Evolutionary conservation across 1,140 invertebrate genomes (phyloP).

Genomic region (Probaryconus sp.): DNA sequence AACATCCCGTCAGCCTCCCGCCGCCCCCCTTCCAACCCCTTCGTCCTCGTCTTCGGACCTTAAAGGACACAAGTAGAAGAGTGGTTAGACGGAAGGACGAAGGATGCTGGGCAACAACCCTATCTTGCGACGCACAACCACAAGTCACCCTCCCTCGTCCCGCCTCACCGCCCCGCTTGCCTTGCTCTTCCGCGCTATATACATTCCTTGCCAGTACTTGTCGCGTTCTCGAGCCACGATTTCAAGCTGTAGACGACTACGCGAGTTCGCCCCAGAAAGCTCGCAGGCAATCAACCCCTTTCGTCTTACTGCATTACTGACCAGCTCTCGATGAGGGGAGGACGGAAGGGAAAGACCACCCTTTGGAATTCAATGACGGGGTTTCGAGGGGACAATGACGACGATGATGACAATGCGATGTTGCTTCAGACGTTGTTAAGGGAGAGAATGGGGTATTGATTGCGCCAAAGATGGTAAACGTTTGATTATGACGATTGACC

Average conservation of each 20-base stretch:
- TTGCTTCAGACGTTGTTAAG: constrained; percentile 22
- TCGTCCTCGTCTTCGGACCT: constrained; percentile 64
- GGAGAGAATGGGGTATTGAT: constrained; percentile 23
- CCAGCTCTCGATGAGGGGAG: constrained; percentile 62
- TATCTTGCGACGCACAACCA: constrained; percentile 76
- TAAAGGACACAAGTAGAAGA: constrained; percentile 69
- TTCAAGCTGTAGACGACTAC: constrained; percentile 49
- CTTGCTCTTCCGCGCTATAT: constrained; percentile 58
- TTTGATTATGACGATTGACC: constrained; percentile 20
- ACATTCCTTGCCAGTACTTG: constrained; percentile 64
- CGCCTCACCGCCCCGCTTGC: constrained; percentile 50
- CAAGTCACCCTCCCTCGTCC: constrained; percentile 72
- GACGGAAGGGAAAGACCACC: constrained; percentile 22
- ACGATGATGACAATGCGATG: constrained; percentile 7
- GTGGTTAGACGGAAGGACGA: constrained; percentile 66
- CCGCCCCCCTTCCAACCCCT: constrained; percentile 4
- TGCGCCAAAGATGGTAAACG: neutral
- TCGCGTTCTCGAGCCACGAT: constrained; percentile 64
- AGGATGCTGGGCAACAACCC: constrained; percentile 69
- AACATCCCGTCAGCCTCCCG: constrained; percentile 65
- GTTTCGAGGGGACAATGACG: constrained; percentile 22
- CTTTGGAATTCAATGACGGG: constrained; percentile 60
- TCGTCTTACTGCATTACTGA: constrained; percentile 77
- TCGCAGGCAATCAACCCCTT: constrained; percentile 77
- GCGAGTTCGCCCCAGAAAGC: constrained; percentile 65